Evolutionary conservation across 1,140 invertebrate genomes (phyloP), one percentile per base, ranked within the genome.

Genomic region (Batillaria attramentaria): DNA sequence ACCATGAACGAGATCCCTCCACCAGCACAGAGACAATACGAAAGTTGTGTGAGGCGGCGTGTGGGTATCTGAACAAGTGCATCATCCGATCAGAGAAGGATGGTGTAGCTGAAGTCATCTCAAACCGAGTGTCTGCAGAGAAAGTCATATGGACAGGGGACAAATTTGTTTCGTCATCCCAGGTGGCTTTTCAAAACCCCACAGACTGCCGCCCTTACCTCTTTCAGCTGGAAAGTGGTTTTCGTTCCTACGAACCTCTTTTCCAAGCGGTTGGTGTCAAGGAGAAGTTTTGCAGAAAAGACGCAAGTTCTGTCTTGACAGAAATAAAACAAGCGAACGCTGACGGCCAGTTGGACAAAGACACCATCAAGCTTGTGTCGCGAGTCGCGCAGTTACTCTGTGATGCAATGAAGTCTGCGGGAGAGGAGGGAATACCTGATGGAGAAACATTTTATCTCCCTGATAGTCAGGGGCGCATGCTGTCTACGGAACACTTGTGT

Each of bases 141-240:
- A 72, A 41, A 65, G n/a, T 80, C 46, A 39, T 84, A 6, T 43
- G 79, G 10, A 78, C 72, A 31, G 78, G 72, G 3, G 78, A 42
- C 8, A 24, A 31, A 20, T 60, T 86, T 60, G 79, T 81, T 18
- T 10, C 39, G 13, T 74, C 84, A 46, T 28, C 54, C 2, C 41
- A 83, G 24, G 79, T 86, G 18, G 79, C 81, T 0, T 78, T 78
- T 69, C 33, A 62, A 1, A 37, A 79, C 3, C 46, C 62, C 13
- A 46, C 39, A 24, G 77, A 78, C 57, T 84, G 83, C 16, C 43
- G 60, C 46, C 86, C 86, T 31, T 74, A 81, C 33, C 73, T 86
- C 18, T 86, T 80, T 57, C 50, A 79, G 41, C 39, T 86, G 28
- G 57, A 68, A 35, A 50, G 42, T 13, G n/a, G 60, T 24, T 20